These are phyloP conservation scores for Lagopus leucura DNA, from an alignment of 2,113 vertebrate genomes.

Conservation along the genomic window DNA sequence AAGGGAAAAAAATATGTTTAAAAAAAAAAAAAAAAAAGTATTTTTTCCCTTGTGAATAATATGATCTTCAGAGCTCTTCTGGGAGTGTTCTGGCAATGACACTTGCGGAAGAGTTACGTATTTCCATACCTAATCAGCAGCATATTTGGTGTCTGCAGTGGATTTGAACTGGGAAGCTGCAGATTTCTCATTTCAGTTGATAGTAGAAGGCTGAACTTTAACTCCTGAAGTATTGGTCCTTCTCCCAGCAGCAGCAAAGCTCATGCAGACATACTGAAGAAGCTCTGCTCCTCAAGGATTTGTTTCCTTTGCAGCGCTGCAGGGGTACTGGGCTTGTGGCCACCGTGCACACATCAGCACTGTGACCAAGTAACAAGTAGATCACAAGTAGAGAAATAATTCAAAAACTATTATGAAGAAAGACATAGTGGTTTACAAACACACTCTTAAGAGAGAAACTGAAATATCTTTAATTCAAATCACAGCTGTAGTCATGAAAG, in stretches of 20 bases:
- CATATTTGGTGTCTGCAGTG: background rate
- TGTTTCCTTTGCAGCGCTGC: background rate
- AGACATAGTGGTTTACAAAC: background rate
- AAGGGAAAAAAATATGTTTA: background rate
- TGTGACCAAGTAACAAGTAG: background rate
- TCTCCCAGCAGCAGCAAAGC: background rate
- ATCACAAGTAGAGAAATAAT: background rate
- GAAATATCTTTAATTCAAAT: background rate
- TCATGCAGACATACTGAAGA: background rate
- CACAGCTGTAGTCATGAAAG: background rate
- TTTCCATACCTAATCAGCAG: conserved; percentile 9
- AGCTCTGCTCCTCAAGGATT: background rate
- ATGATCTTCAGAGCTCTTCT: background rate
- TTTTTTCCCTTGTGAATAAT: conserved; percentile 53
- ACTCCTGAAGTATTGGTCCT: background rate
- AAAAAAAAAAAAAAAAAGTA: background rate
- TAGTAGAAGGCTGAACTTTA: background rate
- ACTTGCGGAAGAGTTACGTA: background rate
- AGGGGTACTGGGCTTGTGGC: background rate
- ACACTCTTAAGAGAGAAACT: background rate
- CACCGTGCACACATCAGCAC: background rate
- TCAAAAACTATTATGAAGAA: background rate
- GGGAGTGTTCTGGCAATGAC: background rate
- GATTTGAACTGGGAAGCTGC: background rate
- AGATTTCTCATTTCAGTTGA: no score